Evolutionary conservation across 1,140 invertebrate genomes (phyloP).

Genomic region (Reticulitermes speratus): DNA sequence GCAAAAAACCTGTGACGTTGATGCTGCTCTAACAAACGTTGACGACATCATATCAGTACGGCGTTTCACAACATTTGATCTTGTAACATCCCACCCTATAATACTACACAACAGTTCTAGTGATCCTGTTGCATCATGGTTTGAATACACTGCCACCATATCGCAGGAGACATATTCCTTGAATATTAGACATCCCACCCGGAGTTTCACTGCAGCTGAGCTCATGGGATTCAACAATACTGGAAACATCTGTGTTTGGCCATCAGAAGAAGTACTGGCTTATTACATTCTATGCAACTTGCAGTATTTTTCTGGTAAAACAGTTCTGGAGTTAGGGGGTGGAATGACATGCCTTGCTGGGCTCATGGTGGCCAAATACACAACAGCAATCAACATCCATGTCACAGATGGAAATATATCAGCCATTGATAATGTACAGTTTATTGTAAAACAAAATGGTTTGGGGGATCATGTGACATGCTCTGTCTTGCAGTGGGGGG

Average conservation of each 20-base stretch:
- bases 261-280: constrained; percentile 81
- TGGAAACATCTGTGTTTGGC: constrained; percentile 89
- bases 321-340: constrained; percentile 76
- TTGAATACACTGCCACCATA: constrained; percentile 55
- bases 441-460: constrained; percentile 62
- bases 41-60: constrained; percentile 51
- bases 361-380: constrained; percentile 69
- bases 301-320: constrained; percentile 62
- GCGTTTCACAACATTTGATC: constrained; percentile 57
- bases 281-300: constrained; percentile 70
- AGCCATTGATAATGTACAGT: constrained; percentile 71
- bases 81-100: constrained; percentile 47
- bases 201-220: constrained; percentile 64
- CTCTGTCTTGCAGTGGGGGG: constrained; percentile 54
- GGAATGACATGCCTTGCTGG: constrained; percentile 85
- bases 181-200: constrained; percentile 58
- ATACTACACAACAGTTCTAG: constrained; percentile 37
- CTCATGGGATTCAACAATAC: constrained; percentile 87
- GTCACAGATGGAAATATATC: constrained; percentile 78
- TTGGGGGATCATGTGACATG: constrained; percentile 46
- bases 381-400: constrained; percentile 56
- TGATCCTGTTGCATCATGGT: constrained; percentile 46
- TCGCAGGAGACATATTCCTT: constrained; percentile 50
- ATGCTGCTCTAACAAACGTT: constrained; percentile 8
- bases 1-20: constrained; percentile 39